A percentile compares a stretch with the other conserved stretches of the same genome.
These are phyloP conservation scores for Hypselothyrea guttata DNA, from an alignment of 2,888 invertebrate genomes.

Conservation along the genomic window DNA sequence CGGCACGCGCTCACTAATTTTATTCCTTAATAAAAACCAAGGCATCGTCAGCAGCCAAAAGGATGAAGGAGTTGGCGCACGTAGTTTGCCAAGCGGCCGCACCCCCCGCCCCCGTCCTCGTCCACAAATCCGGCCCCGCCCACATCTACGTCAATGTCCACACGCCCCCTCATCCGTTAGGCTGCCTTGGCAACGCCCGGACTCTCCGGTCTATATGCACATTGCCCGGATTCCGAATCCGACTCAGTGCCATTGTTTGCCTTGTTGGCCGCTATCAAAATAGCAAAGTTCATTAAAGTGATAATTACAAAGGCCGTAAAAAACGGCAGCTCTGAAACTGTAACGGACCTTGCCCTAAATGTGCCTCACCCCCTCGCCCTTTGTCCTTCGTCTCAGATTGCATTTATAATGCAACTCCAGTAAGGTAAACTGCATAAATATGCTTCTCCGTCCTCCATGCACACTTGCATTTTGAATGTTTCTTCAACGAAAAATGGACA, in stretches of 20 bases:
- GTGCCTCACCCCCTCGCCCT: background rate
- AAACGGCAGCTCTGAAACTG: constrained; percentile 23
- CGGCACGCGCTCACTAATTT: constrained; percentile 72
- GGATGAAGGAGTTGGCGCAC: constrained; percentile 35
- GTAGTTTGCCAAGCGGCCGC: constrained; percentile 26
- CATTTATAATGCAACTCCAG: constrained; percentile 23
- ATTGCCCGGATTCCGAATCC: background rate
- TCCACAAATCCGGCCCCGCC: too few species aligned
- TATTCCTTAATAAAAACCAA: constrained; percentile 73
- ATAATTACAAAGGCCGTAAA: constrained; percentile 73
- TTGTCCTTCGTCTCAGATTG: constrained; percentile 6
- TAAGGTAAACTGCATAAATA: constrained; percentile 1
- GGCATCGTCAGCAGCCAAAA: constrained; percentile 35
- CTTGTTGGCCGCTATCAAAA: constrained; percentile 57
- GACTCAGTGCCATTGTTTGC: constrained; percentile 40
- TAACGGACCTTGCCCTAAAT: constrained; percentile 17
- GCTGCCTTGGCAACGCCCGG: too few species aligned
- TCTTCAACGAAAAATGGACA: too few species aligned
- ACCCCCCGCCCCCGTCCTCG: too few species aligned
- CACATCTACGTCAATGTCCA: too few species aligned
- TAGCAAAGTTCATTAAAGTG: constrained; percentile 76
- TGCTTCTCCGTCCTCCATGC: too few species aligned
- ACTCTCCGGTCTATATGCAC: too few species aligned
- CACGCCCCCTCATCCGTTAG: too few species aligned
- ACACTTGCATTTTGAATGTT: too few species aligned